Evolutionary conservation across 2,113 vertebrate genomes (phyloP).

Genomic region (Scortum barcoo): DNA sequence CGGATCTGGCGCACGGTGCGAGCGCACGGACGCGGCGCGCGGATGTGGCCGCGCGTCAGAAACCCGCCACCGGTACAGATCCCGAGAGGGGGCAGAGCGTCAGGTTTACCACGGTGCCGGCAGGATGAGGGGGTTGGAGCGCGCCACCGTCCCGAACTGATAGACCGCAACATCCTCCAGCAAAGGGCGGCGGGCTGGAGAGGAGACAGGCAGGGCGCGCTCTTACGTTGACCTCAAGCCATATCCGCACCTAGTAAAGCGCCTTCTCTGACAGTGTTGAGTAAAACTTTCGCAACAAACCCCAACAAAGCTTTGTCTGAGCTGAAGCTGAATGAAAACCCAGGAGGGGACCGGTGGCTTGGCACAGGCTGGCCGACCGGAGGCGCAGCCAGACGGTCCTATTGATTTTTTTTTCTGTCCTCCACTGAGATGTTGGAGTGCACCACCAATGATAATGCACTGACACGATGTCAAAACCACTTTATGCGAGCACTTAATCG

Average conservation of each 20-base stretch:
- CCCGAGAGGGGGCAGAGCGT: not conserved
- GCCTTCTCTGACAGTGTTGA: not conserved
- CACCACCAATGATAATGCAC: slow-evolving; percentile 49
- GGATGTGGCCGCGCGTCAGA: slow-evolving; percentile 40
- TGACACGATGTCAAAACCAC: slow-evolving; percentile 46
- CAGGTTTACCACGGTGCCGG: slow-evolving; percentile 22
- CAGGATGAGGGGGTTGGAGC: slow-evolving; percentile 28
- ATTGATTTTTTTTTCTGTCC: slow-evolving; percentile 65
- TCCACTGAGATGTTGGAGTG: slow-evolving; percentile 47
- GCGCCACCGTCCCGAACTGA: slow-evolving; percentile 24
- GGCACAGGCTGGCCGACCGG: slow-evolving; percentile 40
- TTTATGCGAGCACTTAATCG: slow-evolving; percentile 57
- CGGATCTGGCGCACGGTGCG: slow-evolving; percentile 43
- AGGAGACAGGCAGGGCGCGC: not conserved
- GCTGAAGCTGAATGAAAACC: slow-evolving; percentile 3
- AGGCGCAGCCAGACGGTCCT: slow-evolving; percentile 56
- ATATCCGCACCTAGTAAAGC: not conserved
- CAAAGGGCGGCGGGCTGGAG: slow-evolving; percentile 8
- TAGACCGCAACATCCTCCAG: slow-evolving; percentile 34
- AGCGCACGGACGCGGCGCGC: slow-evolving; percentile 41
- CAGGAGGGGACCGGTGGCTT: slow-evolving; percentile 7
- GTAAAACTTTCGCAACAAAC: slow-evolving; percentile 30
- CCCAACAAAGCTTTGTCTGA: not conserved
- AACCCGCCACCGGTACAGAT: slow-evolving; percentile 5
- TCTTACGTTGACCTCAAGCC: not conserved